A percentile compares a stretch with the other conserved stretches of the same genome.
These are phyloP conservation scores for Hypsopygia costalis DNA, from an alignment of 2,888 invertebrate species.

Conservation along the genomic window DNA sequence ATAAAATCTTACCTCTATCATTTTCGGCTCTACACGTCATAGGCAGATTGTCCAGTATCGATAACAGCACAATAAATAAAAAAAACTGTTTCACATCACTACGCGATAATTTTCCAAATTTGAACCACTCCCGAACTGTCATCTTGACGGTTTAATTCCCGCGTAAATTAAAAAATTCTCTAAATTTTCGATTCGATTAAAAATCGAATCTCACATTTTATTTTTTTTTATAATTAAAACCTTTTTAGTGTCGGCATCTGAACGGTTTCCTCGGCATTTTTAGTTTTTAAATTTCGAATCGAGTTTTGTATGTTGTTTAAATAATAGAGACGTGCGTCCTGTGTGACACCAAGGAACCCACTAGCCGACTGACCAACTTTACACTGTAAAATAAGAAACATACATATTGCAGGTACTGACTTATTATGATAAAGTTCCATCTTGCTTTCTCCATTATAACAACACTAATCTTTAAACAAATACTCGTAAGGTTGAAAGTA, in stretches of 20 bases:
- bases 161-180: constrained; percentile 34
- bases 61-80: constrained; percentile 55
- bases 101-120: constrained; percentile 45
- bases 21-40: constrained; percentile 47
- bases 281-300: constrained; percentile 5
- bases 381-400: constrained; percentile 77
- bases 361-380: constrained; percentile 79
- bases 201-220: constrained; percentile 44
- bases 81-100: constrained; percentile 66
- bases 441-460: constrained; percentile 27
- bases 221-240: constrained; percentile 19
- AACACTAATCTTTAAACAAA: constrained; percentile 17
- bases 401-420: constrained; percentile 57
- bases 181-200: constrained; percentile 18
- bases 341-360: constrained; percentile 56
- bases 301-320: constrained; percentile 18
- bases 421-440: constrained; percentile 45
- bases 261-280: constrained; percentile 58
- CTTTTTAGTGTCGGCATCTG: constrained; percentile 35
- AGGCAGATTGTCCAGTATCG: constrained; percentile 56
- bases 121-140: constrained; percentile 66
- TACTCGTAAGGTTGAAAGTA: constrained; percentile 16
- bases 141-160: constrained; percentile 57
- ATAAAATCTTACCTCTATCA: constrained; percentile 50
- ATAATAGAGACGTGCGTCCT: constrained; percentile 44